Percentiles rank a stretch among this genome's conserved stretches.
phyloP scores from a whole-genome alignment of 2,888 invertebrate species.

The Meghimatium bilineatum region DNA sequence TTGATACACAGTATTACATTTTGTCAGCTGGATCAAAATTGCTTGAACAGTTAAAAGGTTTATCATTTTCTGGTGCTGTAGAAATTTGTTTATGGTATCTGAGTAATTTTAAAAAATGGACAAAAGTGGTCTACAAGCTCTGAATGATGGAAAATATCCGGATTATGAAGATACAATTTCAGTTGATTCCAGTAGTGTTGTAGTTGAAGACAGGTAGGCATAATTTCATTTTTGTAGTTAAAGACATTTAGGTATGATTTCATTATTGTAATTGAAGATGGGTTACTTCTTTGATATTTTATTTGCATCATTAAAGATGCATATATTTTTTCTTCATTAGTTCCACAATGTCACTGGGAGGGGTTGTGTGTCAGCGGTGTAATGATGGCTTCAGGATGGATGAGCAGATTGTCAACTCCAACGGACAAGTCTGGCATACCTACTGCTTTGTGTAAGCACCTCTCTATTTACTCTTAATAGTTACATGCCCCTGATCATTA shows the following conservation, averaged over 20 bases:
- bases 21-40: too few relatives aligned
- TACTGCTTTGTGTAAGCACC: constrained; percentile 98
- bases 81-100: too few relatives aligned
- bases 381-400: constrained; percentile 96
- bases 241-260: not conserved
- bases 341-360: constrained; percentile 83
- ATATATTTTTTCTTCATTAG: constrained; percentile 60
- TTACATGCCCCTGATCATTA: too few relatives aligned
- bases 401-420: constrained; percentile 99
- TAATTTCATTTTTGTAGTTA: not conserved
- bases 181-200: constrained; percentile 15
- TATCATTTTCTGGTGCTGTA: too few relatives aligned
- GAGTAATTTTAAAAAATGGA: too few relatives aligned
- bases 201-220: constrained; percentile 23
- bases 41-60: too few relatives aligned
- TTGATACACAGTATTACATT: too few relatives aligned
- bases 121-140: not conserved
- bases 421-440: constrained; percentile 98
- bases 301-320: too few relatives aligned
- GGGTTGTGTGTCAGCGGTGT: constrained; percentile 96
- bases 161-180: constrained; percentile 30
- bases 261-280: too few relatives aligned
- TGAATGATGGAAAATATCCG: not conserved
- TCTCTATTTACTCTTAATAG: too few relatives aligned
- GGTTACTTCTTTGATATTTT: too few relatives aligned